Conservation (phyloP, 2,888 invertebrate genomes). For the Phortica okadai region DNA sequence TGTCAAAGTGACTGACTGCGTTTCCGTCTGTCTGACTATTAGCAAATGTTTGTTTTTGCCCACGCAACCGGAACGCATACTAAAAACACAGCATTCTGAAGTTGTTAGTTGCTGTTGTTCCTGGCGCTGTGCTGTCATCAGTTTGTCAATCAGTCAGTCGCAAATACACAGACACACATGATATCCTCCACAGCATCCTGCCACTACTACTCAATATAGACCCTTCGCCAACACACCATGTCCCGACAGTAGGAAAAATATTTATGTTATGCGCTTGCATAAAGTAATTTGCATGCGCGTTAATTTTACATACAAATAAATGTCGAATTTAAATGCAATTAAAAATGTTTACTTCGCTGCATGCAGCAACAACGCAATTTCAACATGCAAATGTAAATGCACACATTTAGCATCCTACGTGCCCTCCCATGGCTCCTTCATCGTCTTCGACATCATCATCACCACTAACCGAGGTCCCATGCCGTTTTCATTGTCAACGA, state of each 20-base stretch:
- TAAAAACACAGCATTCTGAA: constrained; percentile 42
- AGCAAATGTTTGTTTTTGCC: constrained; percentile 40
- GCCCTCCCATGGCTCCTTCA: background rate
- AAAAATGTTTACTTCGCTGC: constrained; percentile 70
- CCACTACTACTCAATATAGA: background rate
- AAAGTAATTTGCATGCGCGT: constrained; percentile 72
- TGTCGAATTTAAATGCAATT: constrained; percentile 76
- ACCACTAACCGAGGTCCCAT: background rate
- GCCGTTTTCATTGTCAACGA: too few relatives aligned
- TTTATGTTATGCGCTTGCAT: constrained; percentile 46
- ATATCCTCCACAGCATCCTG: background rate
- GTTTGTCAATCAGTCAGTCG: background rate
- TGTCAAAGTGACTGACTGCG: constrained; percentile 23
- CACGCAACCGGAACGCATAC: constrained; percentile 52
- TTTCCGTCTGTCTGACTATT: background rate
- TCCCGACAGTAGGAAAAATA: constrained; percentile 8
- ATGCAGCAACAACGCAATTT: constrained; percentile 45
- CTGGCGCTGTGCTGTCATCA: background rate
- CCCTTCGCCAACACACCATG: background rate
- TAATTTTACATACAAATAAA: constrained; percentile 75
- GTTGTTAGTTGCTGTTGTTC: constrained; percentile 10
- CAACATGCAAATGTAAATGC: constrained; percentile 37
- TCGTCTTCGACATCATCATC: background rate
- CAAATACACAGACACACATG: background rate
- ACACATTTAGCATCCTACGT: background rate